A percentile compares a stretch with the other conserved stretches of the same genome.
These are phyloP conservation scores for Epicampocera succincta DNA, from an alignment of 2,888 invertebrate species.

Conservation along the genomic window DNA sequence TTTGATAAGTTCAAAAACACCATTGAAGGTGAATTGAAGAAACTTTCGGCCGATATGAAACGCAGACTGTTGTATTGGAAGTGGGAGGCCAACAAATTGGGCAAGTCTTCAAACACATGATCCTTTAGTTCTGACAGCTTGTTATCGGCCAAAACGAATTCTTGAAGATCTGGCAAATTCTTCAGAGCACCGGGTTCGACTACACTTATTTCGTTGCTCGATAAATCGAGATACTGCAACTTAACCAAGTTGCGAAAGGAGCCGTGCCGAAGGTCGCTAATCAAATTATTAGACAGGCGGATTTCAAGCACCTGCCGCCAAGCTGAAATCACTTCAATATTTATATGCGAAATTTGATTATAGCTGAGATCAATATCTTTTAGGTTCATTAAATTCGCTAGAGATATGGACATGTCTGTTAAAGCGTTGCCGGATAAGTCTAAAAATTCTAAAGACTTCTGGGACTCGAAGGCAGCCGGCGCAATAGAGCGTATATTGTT, in stretches of 20 bases:
- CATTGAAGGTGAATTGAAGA: slow-evolving; percentile 89
- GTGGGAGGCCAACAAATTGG: slow-evolving; percentile 85
- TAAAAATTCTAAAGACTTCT: slow-evolving; percentile 87
- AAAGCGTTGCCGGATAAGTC: slow-evolving; percentile 91
- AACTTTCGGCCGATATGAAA: slow-evolving; percentile 88
- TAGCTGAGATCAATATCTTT: slow-evolving; percentile 89
- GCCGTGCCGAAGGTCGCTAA: slow-evolving; percentile 87
- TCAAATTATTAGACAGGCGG: slow-evolving; percentile 88
- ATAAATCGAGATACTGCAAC: slow-evolving; percentile 89
- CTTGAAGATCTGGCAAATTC: slow-evolving; percentile 86
- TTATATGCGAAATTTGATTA: slow-evolving; percentile 88
- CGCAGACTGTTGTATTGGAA: slow-evolving; percentile 90
- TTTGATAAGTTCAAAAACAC: slow-evolving; percentile 91
- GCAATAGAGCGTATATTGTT: slow-evolving; percentile 88
- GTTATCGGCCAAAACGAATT: slow-evolving; percentile 87
- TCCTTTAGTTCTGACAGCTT: slow-evolving; percentile 89
- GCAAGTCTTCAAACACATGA: slow-evolving; percentile 89
- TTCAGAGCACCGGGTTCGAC: slow-evolving; percentile 88
- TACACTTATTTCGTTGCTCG: slow-evolving; percentile 89
- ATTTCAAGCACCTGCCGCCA: slow-evolving; percentile 87
- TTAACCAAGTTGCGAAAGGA: slow-evolving; percentile 88
- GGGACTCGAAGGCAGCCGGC: slow-evolving; percentile 85
- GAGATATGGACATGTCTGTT: slow-evolving; percentile 86
- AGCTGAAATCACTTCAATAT: slow-evolving; percentile 87
- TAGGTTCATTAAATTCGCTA: slow-evolving; percentile 86